phyloP scores from a whole-genome alignment of 2,113 vertebrate species.

The Eublepharis macularius region DNA sequence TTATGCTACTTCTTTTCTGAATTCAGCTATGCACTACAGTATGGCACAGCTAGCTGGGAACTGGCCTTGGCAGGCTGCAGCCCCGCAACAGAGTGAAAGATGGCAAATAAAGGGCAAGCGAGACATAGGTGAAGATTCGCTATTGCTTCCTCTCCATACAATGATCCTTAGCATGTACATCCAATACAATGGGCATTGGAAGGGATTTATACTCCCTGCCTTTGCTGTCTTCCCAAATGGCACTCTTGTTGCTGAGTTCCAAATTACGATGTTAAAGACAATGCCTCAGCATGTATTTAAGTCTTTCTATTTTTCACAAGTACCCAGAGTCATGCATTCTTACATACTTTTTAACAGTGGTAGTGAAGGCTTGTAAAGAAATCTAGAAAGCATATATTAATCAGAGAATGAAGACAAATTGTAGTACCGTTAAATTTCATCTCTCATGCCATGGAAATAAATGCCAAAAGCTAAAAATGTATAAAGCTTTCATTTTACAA shows the following conservation, averaged over 20 bases:
- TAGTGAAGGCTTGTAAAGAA: background rate
- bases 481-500: accelerated
- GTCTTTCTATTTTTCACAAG: accelerated
- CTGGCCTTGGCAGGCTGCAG: too few relatives aligned
- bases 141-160: too few relatives aligned
- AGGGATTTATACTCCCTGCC: too few relatives aligned
- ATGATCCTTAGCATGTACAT: too few relatives aligned
- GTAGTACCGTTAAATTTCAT: background rate
- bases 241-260: background rate
- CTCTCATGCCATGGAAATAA: background rate
- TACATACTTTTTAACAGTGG: background rate
- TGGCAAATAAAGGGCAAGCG: too few relatives aligned
- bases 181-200: too few relatives aligned
- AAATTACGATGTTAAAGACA: background rate
- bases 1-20: too few relatives aligned
- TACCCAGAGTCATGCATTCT: accelerated
- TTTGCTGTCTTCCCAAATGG: background rate
- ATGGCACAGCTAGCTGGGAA: too few relatives aligned
- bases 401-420: background rate
- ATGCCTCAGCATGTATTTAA: background rate
- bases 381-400: background rate
- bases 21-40: too few relatives aligned
- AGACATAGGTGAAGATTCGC: too few relatives aligned
- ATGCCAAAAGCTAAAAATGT: background rate
- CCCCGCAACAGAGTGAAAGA: too few relatives aligned